Evolutionary conservation across 92 coral and sea anemone genomes (phyloP).

Genomic region (Epizoanthus stellaris): DNA sequence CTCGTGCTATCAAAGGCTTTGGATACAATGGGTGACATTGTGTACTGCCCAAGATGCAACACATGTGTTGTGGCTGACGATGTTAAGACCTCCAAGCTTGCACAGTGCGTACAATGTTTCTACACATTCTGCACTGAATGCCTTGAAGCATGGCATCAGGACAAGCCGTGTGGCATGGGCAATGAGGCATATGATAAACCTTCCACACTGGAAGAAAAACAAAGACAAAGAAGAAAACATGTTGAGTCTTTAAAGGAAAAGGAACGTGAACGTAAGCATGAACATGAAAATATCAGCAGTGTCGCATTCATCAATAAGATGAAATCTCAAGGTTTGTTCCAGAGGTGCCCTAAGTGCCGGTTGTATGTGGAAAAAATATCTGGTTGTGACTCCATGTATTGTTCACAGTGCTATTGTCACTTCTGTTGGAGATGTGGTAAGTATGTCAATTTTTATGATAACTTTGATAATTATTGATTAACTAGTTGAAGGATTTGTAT

Average conservation of each 20-base stretch:
- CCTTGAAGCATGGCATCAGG: constrained; percentile 84
- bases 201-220: constrained; percentile 26
- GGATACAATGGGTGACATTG: constrained; percentile 86
- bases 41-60: constrained; percentile 94
- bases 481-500: too few relatives aligned
- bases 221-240: constrained; percentile 1
- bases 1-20: constrained; percentile 80
- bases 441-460: background rate
- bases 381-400: too few relatives aligned
- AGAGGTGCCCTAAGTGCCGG: too few relatives aligned
- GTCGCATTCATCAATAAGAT: background rate
- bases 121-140: constrained; percentile 95
- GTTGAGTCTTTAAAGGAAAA: too few relatives aligned
- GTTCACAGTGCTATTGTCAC: too few relatives aligned
- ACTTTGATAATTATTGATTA: too few relatives aligned
- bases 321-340: background rate
- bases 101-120: constrained; percentile 83
- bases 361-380: too few relatives aligned
- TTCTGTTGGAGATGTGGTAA: too few relatives aligned
- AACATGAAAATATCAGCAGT: background rate
- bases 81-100: constrained; percentile 80
- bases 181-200: constrained; percentile 48
- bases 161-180: constrained; percentile 68
- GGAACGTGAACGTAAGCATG: background rate
- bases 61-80: constrained; percentile 83